Base-by-base conservation (phyloP, 1,140 invertebrate genomes). In the Olivierus martensii region DNA sequence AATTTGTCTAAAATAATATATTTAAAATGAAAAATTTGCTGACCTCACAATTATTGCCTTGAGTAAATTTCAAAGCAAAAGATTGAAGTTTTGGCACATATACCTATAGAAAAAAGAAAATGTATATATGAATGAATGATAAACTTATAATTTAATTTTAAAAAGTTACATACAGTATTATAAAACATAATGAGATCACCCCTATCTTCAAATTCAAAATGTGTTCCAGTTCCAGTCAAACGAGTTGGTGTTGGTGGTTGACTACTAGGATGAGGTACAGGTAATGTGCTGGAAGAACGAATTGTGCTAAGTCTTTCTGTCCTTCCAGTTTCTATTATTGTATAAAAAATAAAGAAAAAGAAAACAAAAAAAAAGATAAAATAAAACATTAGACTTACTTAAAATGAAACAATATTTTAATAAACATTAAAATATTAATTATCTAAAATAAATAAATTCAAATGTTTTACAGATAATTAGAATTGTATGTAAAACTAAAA, bases 101-200 rank as follows among this genome's bases (percentile, higher is more conserved):
- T 38, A 89, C 81, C 70, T 71, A 59, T 43, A 67, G 62, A 51
- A 57, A 41, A 53, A 47, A 0, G 9, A 28, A 28, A 28, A 42
- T 11, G 35, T 17, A 6, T 18, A 41, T 38, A 11, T 14, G 42
- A 7, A 48, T 45, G n/a, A 22, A 6, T 38, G n/a, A 47, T 42
- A 17, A 49, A 45, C 14, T 47, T 39, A 49, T 28, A 21, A 36
- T 3, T 28, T 28, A 28, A n/a, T 28, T 6, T 28, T 28, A 28
- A 28, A 28, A 45, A 49, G 28, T 34, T 18, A 19, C 12, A 21
- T 52, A 73, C 69, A 47, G 77, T 78, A 65, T 96, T 96, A 65
- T 97, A 96, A 66, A 96, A 97, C 64, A 83, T 79, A 44, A 96
- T 96, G 46, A 96, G 75, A 73, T 95, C 90, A 6, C 84, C 87